Percentiles rank a stretch among this genome's conserved stretches.
Conservation (phyloP, 2,888 invertebrate species). For the Allygus modestus region DNA sequence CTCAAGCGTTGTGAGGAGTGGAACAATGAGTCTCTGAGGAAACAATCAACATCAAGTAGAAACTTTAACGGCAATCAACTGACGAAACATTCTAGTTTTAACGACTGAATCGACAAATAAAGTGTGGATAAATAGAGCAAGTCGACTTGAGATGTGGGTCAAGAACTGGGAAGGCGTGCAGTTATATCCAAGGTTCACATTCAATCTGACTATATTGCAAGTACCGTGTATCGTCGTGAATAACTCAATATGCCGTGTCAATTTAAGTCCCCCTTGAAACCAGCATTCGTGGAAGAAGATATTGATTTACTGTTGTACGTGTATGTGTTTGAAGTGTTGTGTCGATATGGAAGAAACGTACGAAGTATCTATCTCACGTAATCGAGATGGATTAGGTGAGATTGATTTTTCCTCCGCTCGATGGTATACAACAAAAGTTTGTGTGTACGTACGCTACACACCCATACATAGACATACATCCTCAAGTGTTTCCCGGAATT, state of each 20-base stretch:
- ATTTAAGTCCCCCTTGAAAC: neutral
- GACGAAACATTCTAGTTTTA: conserved; percentile 4
- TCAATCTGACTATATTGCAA: neutral
- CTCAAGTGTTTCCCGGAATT: no score
- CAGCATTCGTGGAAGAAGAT: neutral
- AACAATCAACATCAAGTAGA: conserved; percentile 3
- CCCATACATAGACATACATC: no score
- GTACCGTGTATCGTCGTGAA: neutral
- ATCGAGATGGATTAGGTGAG: no score
- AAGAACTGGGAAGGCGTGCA: neutral
- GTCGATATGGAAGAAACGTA: no score
- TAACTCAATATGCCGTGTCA: neutral
- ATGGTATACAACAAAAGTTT: no score
- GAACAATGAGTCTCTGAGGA: conserved; percentile 3
- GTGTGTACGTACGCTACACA: no score
- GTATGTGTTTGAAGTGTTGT: no score
- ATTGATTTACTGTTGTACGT: no score
- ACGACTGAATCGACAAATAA: neutral
- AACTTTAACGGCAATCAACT: neutral
- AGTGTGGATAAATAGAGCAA: neutral
- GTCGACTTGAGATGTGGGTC: conserved; percentile 11
- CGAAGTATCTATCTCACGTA: no score
- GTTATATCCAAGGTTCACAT: neutral
- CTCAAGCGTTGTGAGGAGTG: neutral
- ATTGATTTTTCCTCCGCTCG: no score